Percentiles rank a stretch among this genome's conserved stretches.
Conservation (phyloP, 2,888 invertebrate genomes). For the Aspidiotus destructor region DNA sequence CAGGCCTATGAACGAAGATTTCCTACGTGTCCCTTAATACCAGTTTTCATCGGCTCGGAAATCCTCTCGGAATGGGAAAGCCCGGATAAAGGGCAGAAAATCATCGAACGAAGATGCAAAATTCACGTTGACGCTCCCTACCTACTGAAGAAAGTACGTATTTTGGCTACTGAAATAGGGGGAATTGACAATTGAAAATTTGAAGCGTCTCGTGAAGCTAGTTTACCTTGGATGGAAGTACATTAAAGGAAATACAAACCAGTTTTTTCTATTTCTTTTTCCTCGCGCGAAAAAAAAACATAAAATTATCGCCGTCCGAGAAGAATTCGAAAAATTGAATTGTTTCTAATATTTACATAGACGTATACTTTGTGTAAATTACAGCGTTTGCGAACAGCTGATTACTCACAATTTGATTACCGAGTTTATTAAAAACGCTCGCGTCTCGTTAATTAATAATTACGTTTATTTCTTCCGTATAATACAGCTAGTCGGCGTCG, state of each 20-base stretch:
- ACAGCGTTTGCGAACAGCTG: no score
- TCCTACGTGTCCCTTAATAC: conserved; percentile 87
- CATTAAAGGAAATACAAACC: background rate
- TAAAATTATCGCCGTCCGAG: no score
- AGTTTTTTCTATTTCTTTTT: conserved; percentile 6
- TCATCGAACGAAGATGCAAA: conserved; percentile 76
- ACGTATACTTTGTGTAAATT: background rate
- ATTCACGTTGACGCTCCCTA: conserved; percentile 90
- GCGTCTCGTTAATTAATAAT: no score
- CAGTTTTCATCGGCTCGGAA: conserved; percentile 81
- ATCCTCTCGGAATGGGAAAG: conserved; percentile 66
- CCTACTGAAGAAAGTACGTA: conserved; percentile 72
- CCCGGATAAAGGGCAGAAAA: conserved; percentile 65
- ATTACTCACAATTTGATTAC: no score
- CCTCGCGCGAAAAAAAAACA: background rate
- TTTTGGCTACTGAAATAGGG: background rate
- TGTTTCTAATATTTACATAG: background rate
- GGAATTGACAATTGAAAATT: background rate
- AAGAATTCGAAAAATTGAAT: no score
- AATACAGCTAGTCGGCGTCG: conserved; percentile 78
- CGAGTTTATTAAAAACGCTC: no score
- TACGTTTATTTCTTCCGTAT: background rate
- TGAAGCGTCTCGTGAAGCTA: background rate
- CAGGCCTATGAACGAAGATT: conserved; percentile 91
- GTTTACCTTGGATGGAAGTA: background rate